phyloP scores from a whole-genome alignment of 2,888 invertebrate species.

The Horisme vitalbata region DNA sequence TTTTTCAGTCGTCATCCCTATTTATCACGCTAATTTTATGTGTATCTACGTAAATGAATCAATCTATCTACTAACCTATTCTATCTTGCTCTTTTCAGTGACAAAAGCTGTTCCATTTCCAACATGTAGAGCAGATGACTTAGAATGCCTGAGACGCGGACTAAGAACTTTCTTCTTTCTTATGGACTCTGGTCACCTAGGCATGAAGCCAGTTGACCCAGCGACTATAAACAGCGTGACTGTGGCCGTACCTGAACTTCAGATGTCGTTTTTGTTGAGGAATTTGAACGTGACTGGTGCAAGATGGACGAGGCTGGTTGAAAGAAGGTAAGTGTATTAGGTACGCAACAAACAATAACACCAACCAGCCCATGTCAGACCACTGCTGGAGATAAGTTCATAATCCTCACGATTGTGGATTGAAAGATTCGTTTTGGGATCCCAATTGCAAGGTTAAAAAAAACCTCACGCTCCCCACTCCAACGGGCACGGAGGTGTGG shows the following conservation, averaged over 20 bases:
- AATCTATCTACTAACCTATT: no score
- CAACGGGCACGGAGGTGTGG: no score
- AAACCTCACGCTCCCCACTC: no score
- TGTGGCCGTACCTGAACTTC: slow-evolving; percentile 59
- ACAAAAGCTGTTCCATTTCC: slow-evolving; percentile 65
- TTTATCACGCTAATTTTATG: no score
- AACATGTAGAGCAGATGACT: slow-evolving; percentile 59
- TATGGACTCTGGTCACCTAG: slow-evolving; percentile 64
- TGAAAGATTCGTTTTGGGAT: no score
- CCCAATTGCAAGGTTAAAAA: no score
- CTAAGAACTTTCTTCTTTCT: slow-evolving; percentile 71
- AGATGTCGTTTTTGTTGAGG: slow-evolving; percentile 62
- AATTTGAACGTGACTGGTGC: slow-evolving; percentile 71
- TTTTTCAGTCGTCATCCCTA: no score
- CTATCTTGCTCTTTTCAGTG: slow-evolving; percentile 39
- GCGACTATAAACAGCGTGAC: slow-evolving; percentile 61
- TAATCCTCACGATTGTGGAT: no score
- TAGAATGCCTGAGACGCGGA: slow-evolving; percentile 67
- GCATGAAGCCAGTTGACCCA: slow-evolving; percentile 69
- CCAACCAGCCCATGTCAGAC: no score
- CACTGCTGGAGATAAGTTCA: no score
- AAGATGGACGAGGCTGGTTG: slow-evolving; percentile 65
- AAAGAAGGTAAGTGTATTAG: slow-evolving; percentile 65
- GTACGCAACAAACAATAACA: no score
- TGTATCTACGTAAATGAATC: no score